Conservation (phyloP, 2,113 vertebrate genomes). For the Verasper variegatus region DNA sequence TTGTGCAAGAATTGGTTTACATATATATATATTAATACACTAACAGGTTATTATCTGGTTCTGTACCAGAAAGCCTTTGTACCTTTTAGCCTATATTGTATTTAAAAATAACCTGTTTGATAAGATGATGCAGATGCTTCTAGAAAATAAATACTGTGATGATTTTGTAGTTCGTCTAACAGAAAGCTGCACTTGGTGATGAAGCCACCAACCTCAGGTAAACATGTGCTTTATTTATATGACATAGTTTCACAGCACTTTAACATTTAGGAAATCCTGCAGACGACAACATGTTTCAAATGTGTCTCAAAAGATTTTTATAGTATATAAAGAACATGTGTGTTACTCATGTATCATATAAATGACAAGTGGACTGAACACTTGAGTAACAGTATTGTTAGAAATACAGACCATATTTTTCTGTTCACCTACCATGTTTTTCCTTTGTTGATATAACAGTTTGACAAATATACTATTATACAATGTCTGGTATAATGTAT, state of each 20-base stretch:
- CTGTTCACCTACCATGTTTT: no score
- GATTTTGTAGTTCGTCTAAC: neutral
- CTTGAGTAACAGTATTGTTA: no score
- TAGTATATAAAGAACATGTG: no score
- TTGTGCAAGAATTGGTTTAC: neutral
- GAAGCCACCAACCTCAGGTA: neutral
- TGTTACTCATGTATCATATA: no score
- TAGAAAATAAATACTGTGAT: neutral
- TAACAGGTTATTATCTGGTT: neutral
- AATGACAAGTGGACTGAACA: neutral
- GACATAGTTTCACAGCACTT: conserved; percentile 19
- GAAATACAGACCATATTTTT: no score
- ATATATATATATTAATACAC: neutral
- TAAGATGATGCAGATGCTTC: neutral
- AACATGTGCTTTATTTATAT: conserved; percentile 43
- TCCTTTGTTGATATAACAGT: no score
- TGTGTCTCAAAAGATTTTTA: neutral
- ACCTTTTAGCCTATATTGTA: neutral
- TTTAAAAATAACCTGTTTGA: neutral
- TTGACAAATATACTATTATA: neutral
- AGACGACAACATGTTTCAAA: conserved; percentile 4
- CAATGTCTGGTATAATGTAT: neutral
- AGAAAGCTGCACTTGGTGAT: neutral
- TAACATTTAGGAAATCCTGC: conserved; percentile 14
- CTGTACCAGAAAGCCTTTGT: neutral